Percentiles rank a stretch among this genome's conserved stretches.
phyloP scores from a whole-genome alignment of 2,113 vertebrate species.

The Alouatta palliata region DNA sequence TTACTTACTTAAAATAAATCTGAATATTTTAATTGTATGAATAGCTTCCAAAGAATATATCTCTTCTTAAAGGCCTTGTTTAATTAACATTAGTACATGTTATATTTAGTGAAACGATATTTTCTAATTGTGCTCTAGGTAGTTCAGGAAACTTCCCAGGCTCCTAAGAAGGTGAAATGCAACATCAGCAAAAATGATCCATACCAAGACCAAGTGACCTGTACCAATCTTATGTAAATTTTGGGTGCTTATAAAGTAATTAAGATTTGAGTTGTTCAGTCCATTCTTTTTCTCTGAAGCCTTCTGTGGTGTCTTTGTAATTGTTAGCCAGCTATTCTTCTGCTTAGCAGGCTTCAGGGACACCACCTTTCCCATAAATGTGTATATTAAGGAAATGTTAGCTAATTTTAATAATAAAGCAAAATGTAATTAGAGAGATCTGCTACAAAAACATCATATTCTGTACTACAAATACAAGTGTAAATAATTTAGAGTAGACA shows the following conservation, averaged over 20 bases:
- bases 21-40: background rate
- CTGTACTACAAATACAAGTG: constrained; percentile 51
- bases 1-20: background rate
- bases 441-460: background rate
- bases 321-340: background rate
- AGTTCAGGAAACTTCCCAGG: background rate
- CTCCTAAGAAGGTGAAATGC: background rate
- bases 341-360: background rate
- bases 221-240: background rate
- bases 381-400: background rate
- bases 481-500: constrained; percentile 53
- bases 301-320: background rate
- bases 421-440: constrained; percentile 40
- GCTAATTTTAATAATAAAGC: constrained; percentile 48
- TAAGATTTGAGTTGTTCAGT: background rate
- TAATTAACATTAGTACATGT: background rate
- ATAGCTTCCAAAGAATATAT: background rate
- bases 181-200: background rate
- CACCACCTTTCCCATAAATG: background rate
- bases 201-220: background rate
- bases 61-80: background rate
- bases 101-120: constrained; percentile 6
- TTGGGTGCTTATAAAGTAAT: background rate
- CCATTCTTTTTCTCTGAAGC: background rate
- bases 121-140: background rate